Evolutionary conservation across 2,797 vertebrate species (phyloP).

Genomic region (Notoglanidium macrostoma): DNA sequence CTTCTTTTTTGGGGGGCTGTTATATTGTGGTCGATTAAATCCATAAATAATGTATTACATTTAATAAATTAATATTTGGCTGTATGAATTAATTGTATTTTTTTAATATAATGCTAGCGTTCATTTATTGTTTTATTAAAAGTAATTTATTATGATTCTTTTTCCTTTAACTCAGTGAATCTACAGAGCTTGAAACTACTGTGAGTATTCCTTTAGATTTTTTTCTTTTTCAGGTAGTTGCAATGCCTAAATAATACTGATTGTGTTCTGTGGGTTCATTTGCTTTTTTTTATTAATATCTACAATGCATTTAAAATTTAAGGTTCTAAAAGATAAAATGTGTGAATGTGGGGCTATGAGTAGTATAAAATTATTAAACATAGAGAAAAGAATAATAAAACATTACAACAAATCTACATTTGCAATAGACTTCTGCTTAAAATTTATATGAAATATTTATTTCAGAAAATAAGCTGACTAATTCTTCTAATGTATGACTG

Average conservation of each 20-base stretch:
- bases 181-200: conserved; percentile 90
- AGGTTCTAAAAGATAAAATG: not conserved
- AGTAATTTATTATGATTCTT: conserved; percentile 21
- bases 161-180: conserved; percentile 80
- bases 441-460: too few species aligned
- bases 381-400: not conserved
- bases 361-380: not conserved
- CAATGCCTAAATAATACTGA: not conserved
- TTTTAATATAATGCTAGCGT: not conserved
- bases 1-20: not conserved
- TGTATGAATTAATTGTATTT: not conserved
- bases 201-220: conserved; percentile 75
- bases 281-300: not conserved
- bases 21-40: not conserved
- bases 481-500: not conserved
- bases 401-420: not conserved
- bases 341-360: not conserved
- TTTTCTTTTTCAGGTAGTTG: not conserved
- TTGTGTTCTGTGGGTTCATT: not conserved
- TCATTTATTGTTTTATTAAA: not conserved
- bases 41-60: not conserved
- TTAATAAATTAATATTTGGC: not conserved
- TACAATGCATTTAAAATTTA: not conserved
- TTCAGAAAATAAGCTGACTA: not conserved
- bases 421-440: not conserved